Evolutionary conservation across 1,140 invertebrate genomes (phyloP), one percentile per base, ranked within the genome.

Genomic region (Drosophila gunungcola): DNA sequence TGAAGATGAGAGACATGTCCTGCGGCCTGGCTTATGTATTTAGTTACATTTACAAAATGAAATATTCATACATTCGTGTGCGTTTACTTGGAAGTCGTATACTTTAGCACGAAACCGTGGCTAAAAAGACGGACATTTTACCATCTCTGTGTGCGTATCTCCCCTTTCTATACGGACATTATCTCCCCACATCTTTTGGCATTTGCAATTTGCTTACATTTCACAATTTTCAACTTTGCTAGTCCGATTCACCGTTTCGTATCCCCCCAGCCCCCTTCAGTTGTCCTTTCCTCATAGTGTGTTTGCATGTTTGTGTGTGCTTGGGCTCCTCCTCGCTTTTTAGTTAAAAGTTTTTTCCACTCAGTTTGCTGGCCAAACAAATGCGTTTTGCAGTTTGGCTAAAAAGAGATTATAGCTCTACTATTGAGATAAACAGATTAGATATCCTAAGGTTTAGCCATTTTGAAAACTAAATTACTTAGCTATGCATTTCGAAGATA

Each of bases 21-120:
- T 80, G 63, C 45, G 53, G 62, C 49, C 38, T 46, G 54, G 82
- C 63, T 27, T 78, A 58, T 78, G 61, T 85, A 82, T 88, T 80
- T 88, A 80, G 84, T 73, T 70, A 89, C 83, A 89, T 88, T 83
- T 89, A 68, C 67, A 51, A 73, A 57, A 89, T 89, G 75, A 88
- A 88, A 89, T 89, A 89, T 88, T 88, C 84, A 88, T 78, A 83
- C 73, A 84, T 80, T 88, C 70, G 61, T 82, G 83, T 79, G 83
- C 75, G 76, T 67, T 88, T 89, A 46, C 68, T 80, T 73, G 63
- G 56, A 64, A 88, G 72, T 73, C 58, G 70, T 60, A 46, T 79
- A 72, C 69, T 81, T 75, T 48, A 34, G 61, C 3, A 48, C 48
- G 41, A 62, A 38, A 77, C 25, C 39, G 55, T 36, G 49, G 21